Evolutionary conservation across 2,113 vertebrate species (phyloP).

Genomic region (Chascanopsetta lugubris): DNA sequence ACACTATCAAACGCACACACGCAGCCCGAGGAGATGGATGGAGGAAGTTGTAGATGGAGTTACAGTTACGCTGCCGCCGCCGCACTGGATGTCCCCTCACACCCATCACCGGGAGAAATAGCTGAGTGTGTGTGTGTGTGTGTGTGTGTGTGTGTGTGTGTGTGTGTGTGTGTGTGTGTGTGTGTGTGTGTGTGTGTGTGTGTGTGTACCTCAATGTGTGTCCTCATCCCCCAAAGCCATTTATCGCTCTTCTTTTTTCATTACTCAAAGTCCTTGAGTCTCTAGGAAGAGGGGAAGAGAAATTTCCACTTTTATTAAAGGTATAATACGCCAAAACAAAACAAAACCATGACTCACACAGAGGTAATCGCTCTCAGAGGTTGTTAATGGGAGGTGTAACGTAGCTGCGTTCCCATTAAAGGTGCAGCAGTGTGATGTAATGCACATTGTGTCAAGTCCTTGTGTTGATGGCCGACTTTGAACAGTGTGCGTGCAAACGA

Average conservation of each 20-base stretch:
- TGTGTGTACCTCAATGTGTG: background rate
- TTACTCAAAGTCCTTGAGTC: background rate
- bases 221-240: constrained; percentile 12
- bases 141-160: background rate
- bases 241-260: constrained; percentile 12
- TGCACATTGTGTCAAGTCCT: too few relatives aligned
- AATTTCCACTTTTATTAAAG: background rate
- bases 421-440: too few relatives aligned
- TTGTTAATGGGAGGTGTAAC: too few relatives aligned
- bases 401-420: too few relatives aligned
- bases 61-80: background rate
- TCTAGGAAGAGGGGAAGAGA: too few relatives aligned
- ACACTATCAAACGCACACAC: constrained; percentile 26
- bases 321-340: too few relatives aligned
- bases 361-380: too few relatives aligned
- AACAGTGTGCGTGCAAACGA: too few relatives aligned
- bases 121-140: background rate
- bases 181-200: background rate
- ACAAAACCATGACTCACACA: too few relatives aligned
- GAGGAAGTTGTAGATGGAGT: constrained; percentile 12
- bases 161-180: too few relatives aligned
- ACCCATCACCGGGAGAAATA: background rate
- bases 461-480: too few relatives aligned
- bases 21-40: background rate
- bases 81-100: too few relatives aligned